Conservation (phyloP, 2,888 invertebrate species). For the Poecilus cupreus region DNA sequence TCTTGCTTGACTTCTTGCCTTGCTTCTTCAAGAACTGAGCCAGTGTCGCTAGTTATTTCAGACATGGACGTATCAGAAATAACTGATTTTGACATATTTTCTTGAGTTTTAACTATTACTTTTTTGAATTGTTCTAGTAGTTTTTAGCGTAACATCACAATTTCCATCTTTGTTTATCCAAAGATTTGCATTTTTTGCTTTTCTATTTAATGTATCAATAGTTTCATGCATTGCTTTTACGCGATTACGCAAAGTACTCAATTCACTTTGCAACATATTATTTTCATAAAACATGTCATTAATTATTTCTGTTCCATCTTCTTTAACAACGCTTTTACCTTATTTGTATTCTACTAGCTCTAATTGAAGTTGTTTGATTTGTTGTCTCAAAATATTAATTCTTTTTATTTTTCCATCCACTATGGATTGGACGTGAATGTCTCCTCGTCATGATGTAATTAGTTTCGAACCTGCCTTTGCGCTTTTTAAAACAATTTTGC, state of each 20-base stretch:
- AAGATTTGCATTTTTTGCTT: slow-evolving; percentile 87
- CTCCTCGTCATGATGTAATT: not conserved
- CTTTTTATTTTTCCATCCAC: too few species aligned
- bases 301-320: slow-evolving; percentile 90
- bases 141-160: slow-evolving; percentile 80
- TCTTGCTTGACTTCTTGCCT: slow-evolving; percentile 86
- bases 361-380: slow-evolving; percentile 91
- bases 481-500: not conserved
- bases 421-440: too few species aligned
- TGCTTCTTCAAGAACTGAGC: slow-evolving; percentile 83
- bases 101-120: slow-evolving; percentile 68
- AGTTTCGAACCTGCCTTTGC: not conserved
- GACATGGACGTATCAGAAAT: slow-evolving; percentile 62
- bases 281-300: slow-evolving; percentile 98
- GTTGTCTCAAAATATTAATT: slow-evolving; percentile 88
- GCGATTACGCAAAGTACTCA: slow-evolving; percentile 88
- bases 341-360: slow-evolving; percentile 96
- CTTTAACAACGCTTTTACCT: slow-evolving; percentile 91
- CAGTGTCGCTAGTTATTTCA: slow-evolving; percentile 71
- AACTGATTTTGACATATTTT: slow-evolving; percentile 68
- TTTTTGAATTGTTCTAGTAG: slow-evolving; percentile 87
- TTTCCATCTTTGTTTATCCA: slow-evolving; percentile 74
- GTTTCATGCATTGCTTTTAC: slow-evolving; percentile 97
- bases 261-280: slow-evolving; percentile 91
- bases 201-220: slow-evolving; percentile 88